Evolutionary conservation across 2,888 invertebrate species (phyloP), one percentile per base, ranked within the genome.

Genomic region (Punctoribates punctum): DNA sequence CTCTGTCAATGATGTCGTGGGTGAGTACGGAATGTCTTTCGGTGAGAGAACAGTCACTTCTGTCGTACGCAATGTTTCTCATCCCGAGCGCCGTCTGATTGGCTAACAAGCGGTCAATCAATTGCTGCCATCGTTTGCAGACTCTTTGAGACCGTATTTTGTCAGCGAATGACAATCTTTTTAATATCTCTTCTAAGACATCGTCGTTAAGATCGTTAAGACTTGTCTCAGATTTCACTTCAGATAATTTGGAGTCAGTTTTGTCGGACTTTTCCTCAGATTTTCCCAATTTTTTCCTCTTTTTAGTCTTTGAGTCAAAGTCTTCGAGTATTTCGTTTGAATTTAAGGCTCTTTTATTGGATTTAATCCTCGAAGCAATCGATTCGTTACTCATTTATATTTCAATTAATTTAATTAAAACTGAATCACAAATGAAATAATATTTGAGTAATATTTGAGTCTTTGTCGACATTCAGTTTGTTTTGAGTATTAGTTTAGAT

Each of bases 41-140:
- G 9, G 1, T 38, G 20, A 42, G 20, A 13, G 23, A 42, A 70
- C 70, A 70, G 15, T 70, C 42, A 17, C 70, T 46, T 2, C 70
- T 8, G 34, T 42, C 38, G 34, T 70, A 70, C 0, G 70, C 42
- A 42, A 70, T 70, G 34, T 70, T 70, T 20, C 38, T 70, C 70
- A 70, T 70, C 15, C 70, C 70, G 20, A 70, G 17, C 0, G 70
- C n/a, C 13, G 42, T 70, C 34, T 70, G 70, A 23, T 42, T 42
- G 38, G 11, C 2, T 13, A 70, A 17, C 15, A 70, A 20, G 17
- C 20, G 6, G 11, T 27, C 46, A 3, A 70, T 20, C 25, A 42
- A 70, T 42, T n/a, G 42, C 3, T 70, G 70, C 70, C 70, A 70
- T 70, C 42, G 38, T 42, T 70, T 70, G 23, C 42, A 70, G 2